Evolutionary conservation across 2,113 vertebrate genomes (phyloP).

Genomic region (Cheirogaleus medius): DNA sequence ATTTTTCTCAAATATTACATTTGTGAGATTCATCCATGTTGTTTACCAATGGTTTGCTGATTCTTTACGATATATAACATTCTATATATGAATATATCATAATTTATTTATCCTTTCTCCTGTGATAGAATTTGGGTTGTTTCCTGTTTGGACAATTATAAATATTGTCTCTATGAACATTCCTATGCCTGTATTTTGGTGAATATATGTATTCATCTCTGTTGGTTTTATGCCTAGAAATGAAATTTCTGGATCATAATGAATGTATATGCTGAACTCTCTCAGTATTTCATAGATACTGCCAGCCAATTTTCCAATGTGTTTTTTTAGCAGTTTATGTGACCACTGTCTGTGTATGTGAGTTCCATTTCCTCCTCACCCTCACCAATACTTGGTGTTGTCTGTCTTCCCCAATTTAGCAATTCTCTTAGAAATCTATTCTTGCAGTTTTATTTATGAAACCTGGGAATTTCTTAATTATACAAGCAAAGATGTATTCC

Average conservation of each 20-base stretch:
- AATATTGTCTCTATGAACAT: constrained; percentile 20
- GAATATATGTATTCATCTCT: not conserved
- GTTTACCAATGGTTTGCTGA: not conserved
- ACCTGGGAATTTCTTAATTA: not conserved
- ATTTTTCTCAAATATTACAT: not conserved
- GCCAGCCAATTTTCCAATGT: not conserved
- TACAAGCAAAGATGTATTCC: not conserved
- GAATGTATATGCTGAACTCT: not conserved
- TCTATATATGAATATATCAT: not conserved
- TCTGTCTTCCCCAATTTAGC: not conserved
- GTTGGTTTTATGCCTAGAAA: not conserved
- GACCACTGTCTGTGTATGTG: not conserved
- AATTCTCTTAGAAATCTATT: not conserved
- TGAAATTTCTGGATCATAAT: constrained; percentile 25
- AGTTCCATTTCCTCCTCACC: not conserved
- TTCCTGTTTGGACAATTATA: constrained; percentile 34
- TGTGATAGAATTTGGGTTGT: constrained; percentile 38
- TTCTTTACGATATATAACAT: not conserved
- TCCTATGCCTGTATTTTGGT: not conserved
- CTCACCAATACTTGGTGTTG: not conserved
- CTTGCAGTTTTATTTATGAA: constrained; percentile 21
- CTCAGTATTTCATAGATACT: not conserved
- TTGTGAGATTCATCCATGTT: not conserved
- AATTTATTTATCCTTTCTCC: constrained; percentile 9
- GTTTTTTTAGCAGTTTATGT: not conserved